Evolutionary conservation across 2,113 vertebrate species (phyloP).

Genomic region (Callorhinus ursinus): DNA sequence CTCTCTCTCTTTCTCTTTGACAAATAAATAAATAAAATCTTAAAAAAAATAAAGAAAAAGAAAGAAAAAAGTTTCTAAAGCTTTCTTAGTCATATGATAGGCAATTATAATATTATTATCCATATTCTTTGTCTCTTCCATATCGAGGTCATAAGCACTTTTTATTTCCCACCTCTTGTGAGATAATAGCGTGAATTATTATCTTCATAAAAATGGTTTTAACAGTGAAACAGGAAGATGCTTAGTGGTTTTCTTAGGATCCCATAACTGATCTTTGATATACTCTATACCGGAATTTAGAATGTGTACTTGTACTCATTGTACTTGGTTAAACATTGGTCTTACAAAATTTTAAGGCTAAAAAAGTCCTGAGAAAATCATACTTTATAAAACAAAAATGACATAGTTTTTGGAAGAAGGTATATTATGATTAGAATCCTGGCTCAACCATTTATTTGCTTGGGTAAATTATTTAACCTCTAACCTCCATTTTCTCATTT

Average conservation of each 20-base stretch:
- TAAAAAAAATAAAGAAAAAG: not conserved
- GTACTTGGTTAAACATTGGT: slow-evolving; percentile 27
- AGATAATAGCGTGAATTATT: slow-evolving; percentile 27
- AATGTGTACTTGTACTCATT: slow-evolving; percentile 22
- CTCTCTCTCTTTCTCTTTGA: too few relatives aligned
- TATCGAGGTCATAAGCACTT: slow-evolving; percentile 11
- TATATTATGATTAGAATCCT: not conserved
- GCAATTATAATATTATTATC: slow-evolving; percentile 1
- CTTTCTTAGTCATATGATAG: not conserved
- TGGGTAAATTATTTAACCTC: not conserved
- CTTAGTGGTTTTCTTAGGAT: slow-evolving; percentile 41
- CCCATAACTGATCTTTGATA: not conserved
- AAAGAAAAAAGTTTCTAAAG: not conserved
- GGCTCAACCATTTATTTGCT: not conserved
- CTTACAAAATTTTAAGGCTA: slow-evolving; percentile 14
- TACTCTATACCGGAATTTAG: not conserved
- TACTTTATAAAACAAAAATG: slow-evolving; percentile 40
- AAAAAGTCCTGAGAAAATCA: slow-evolving; percentile 15
- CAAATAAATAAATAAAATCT: not conserved
- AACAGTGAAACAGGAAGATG: not conserved
- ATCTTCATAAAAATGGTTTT: slow-evolving; percentile 36
- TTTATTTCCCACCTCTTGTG: slow-evolving; percentile 41
- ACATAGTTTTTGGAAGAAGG: not conserved
- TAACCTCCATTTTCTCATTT: slow-evolving; percentile 6
- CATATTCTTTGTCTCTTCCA: not conserved